A percentile compares a stretch with the other conserved stretches of the same genome.
These are phyloP conservation scores for Rafetus swinhoei DNA, from an alignment of 2,113 vertebrate species.

Conservation along the genomic window DNA sequence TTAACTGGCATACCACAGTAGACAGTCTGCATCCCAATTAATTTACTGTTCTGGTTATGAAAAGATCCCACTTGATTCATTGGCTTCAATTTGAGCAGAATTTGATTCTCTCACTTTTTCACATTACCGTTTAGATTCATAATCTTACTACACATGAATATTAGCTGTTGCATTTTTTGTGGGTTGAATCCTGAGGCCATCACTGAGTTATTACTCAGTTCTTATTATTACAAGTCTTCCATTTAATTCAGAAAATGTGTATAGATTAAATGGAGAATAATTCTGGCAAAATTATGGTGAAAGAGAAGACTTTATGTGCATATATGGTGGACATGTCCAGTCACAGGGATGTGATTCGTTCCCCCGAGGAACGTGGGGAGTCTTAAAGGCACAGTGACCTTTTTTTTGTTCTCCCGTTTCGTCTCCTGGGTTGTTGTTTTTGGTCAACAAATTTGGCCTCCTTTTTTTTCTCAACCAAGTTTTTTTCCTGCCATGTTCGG, in stretches of 20 bases:
- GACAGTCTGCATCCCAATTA: not conserved
- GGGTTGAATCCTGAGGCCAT: not conserved
- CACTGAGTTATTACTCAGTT: not conserved
- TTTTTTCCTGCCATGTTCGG: too few species aligned
- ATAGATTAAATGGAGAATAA: not conserved
- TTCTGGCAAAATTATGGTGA: not conserved
- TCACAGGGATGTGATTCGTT: not conserved
- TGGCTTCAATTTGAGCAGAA: conserved; percentile 1
- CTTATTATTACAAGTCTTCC: not conserved
- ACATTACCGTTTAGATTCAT: not conserved
- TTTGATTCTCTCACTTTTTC: not conserved
- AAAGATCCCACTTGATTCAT: not conserved
- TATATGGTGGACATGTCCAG: not conserved
- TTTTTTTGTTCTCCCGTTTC: too few species aligned
- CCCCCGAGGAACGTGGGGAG: too few species aligned
- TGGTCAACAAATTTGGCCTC: too few species aligned
- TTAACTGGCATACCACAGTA: not conserved
- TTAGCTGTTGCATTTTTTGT: not conserved
- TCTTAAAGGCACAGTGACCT: too few species aligned
- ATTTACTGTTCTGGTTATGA: not conserved
- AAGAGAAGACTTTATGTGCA: not conserved
- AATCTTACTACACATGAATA: not conserved
- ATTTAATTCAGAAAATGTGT: not conserved
- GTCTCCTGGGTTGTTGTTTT: too few species aligned
- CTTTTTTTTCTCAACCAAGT: too few species aligned